Evolutionary conservation across 2,797 vertebrate species (phyloP), one percentile per base, ranked within the genome.

Genomic region (Holocentrus rufus): DNA sequence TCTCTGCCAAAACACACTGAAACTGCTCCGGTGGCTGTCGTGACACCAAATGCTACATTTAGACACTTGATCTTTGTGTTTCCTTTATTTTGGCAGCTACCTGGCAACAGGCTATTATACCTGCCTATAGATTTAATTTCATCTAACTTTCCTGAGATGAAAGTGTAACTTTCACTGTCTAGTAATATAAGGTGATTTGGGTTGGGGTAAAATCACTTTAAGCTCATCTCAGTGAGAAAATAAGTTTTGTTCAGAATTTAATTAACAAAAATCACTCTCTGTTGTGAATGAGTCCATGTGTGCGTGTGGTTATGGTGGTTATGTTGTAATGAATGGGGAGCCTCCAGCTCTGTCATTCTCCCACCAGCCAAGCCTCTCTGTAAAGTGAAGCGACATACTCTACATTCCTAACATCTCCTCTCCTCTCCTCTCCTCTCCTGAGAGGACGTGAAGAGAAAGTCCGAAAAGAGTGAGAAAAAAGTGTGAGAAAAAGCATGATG

Each of bases 61-160:
- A 89, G 74, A 91, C 85, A 90, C 85, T 91, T 87, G 85, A 92
- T 90, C 86, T 89, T 85, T 85, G 85, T 83, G 77, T 85, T 88
- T 89, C 73, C 77, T 87, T 89, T 87, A 83, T 86, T 91, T 87
- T 90, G 86, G 80, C 85, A 86, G 80, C 79, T 85, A 81, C 82
- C 74, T 86, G 87, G 85, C 85, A 90, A 87, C 88, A 80, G 69
- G 60, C 74, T 69, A 77, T 77, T 71, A 76, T 67, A 82, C 64
- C 68, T 81, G 85, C 59, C 73, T 36, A 61, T 76, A 23, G 67
- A 70, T 80, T 81, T 82, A 75, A 85, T 79, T 72, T 69, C 59
- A 63, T 59, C 70, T 84, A 54, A 81, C 81, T 87, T 82, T 36
- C 72, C 64, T 69, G 66, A 77, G 69, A 85, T 80, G 27, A 15